These are phyloP conservation scores for Solenopsis fugax DNA, from an alignment of 1,140 invertebrate species.

Conservation along the genomic window DNA sequence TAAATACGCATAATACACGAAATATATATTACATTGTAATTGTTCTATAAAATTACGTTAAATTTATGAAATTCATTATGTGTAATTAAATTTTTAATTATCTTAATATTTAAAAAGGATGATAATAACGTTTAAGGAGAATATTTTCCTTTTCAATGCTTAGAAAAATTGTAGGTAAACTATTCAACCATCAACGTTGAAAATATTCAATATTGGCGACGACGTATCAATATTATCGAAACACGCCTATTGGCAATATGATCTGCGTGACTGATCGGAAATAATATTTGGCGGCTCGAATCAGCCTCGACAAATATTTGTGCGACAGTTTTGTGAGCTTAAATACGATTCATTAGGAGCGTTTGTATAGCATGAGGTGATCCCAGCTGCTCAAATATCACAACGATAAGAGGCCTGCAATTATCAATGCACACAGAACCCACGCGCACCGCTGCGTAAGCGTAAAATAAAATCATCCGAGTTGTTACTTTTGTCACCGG, in stretches of 20 bases:
- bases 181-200: neutral
- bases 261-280: slow-evolving; percentile 53
- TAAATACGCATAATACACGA: neutral
- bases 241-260: neutral
- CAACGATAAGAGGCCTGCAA: slow-evolving; percentile 54
- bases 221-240: slow-evolving; percentile 15
- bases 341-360: slow-evolving; percentile 64
- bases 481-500: neutral
- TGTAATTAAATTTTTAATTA: slow-evolving; percentile 5
- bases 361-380: slow-evolving; percentile 55
- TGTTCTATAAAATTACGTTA: neutral
- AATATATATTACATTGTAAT: neutral
- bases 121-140: neutral
- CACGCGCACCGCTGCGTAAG: slow-evolving; percentile 12
- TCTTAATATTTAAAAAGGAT: neutral
- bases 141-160: neutral
- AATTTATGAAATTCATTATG: neutral
- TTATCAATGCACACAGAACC: slow-evolving; percentile 54
- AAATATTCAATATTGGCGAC: slow-evolving; percentile 1
- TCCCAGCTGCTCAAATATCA: slow-evolving; percentile 62
- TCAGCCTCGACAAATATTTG: slow-evolving; percentile 58
- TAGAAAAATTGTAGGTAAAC: neutral
- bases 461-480: slow-evolving; percentile 36
- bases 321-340: slow-evolving; percentile 62
- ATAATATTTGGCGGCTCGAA: slow-evolving; percentile 55